A percentile compares a stretch with the other conserved stretches of the same genome.
Conservation (phyloP, 1,140 invertebrate genomes). For the Drosophila grimshawi region DNA sequence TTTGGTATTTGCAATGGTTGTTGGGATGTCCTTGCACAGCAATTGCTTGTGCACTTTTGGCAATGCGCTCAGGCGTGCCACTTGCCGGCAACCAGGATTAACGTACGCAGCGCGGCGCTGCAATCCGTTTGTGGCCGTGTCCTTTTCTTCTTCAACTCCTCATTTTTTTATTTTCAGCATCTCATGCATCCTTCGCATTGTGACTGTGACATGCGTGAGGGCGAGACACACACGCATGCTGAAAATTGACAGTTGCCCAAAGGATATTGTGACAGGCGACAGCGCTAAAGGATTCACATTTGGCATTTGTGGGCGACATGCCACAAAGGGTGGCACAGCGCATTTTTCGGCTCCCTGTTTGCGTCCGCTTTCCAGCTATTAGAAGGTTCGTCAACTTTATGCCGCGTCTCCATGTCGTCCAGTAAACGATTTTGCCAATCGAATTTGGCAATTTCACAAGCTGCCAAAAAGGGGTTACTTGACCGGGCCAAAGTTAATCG, state of each 20-base stretch:
- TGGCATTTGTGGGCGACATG: constrained; percentile 59
- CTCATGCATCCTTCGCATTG: constrained; percentile 39
- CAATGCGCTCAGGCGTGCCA: constrained; percentile 79
- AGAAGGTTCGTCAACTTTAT: constrained; percentile 48
- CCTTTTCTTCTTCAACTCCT: constrained; percentile 44
- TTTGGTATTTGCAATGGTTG: constrained; percentile 4
- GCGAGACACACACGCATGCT: constrained; percentile 38
- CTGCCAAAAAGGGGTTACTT: constrained; percentile 73
- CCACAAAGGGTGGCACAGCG: constrained; percentile 60
- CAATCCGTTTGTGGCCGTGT: constrained; percentile 75
- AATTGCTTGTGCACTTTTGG: constrained; percentile 71
- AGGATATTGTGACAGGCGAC: constrained; percentile 79
- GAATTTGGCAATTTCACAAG: constrained; percentile 74
- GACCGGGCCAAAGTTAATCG: constrained; percentile 79
- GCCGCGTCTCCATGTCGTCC: constrained; percentile 28
- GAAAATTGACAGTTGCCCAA: constrained; percentile 77
- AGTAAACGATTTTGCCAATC: constrained; percentile 81
- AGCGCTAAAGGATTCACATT: constrained; percentile 36
- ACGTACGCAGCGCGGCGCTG: constrained; percentile 60
- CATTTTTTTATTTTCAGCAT: constrained; percentile 35
- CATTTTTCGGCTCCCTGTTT: constrained; percentile 34
- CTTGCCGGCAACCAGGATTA: constrained; percentile 70
- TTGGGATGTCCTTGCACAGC: constrained; percentile 41
- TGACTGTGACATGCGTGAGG: constrained; percentile 71
- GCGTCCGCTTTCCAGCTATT: constrained; percentile 55